Percentiles rank a stretch among this genome's conserved stretches.
Conservation (phyloP, 2,797 vertebrate species). For the Aulostomus chinensis region DNA sequence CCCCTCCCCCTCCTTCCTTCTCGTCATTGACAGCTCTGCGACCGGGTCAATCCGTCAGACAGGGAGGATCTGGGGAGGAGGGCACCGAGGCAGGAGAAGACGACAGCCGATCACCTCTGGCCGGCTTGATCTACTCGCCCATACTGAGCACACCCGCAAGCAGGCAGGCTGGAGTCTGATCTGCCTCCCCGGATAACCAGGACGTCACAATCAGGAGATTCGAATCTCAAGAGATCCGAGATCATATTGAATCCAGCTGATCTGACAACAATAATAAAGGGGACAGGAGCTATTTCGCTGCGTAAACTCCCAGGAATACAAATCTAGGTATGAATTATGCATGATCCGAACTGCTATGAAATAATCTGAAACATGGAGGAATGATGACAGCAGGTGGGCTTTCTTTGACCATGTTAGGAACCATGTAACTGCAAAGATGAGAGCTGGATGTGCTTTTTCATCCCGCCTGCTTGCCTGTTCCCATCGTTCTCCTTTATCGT, state of each 20-base stretch:
- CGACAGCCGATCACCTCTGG: slow-evolving; percentile 69
- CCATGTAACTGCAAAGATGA: no score
- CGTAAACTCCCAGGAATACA: slow-evolving; percentile 54
- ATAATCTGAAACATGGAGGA: no score
- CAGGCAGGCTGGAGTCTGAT: slow-evolving; percentile 2
- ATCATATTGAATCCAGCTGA: slow-evolving; percentile 7
- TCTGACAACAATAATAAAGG: slow-evolving; percentile 30
- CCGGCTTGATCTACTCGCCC: slow-evolving; percentile 61
- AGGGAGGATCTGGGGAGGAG: slow-evolving; percentile 66
- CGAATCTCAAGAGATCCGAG: slow-evolving; percentile 26
- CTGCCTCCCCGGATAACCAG: slow-evolving; percentile 46
- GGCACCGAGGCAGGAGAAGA: slow-evolving; percentile 56
- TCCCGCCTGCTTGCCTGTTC: slow-evolving; percentile 11
- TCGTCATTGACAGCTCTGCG: slow-evolving; percentile 73
- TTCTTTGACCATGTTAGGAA: no score
- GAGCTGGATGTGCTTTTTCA: slow-evolving; percentile 18
- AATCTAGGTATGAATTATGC: slow-evolving; percentile 80
- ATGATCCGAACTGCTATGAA: no score
- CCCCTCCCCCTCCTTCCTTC: slow-evolving; percentile 21
- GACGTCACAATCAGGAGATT: slow-evolving; percentile 43
- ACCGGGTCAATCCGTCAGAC: slow-evolving; percentile 73
- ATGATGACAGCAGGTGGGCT: no score
- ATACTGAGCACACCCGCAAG: slow-evolving; percentile 43
- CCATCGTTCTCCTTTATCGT: no score
- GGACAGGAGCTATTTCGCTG: slow-evolving; percentile 38